These are phyloP conservation scores for Oreochromis mossambicus DNA, from an alignment of 2,797 vertebrate genomes.

Conservation along the genomic window DNA sequence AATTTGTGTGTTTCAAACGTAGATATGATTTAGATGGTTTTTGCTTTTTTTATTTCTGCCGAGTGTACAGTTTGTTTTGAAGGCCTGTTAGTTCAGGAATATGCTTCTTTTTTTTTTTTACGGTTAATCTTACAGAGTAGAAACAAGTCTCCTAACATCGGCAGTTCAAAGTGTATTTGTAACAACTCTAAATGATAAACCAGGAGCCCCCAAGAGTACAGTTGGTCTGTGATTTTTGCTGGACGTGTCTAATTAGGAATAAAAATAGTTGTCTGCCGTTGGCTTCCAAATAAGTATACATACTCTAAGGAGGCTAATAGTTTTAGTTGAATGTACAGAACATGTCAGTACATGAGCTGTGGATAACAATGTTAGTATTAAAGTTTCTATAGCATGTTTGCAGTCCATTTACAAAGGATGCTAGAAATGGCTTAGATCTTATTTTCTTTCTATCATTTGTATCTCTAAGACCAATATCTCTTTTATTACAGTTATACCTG, in stretches of 20 bases:
- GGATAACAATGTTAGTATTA: neutral
- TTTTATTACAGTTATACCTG: constrained; percentile 49
- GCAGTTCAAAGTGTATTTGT: neutral
- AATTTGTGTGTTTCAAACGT: neutral
- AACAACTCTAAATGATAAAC: neutral
- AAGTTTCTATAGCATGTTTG: neutral
- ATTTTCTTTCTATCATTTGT: neutral
- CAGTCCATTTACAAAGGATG: neutral
- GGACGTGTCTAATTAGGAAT: neutral
- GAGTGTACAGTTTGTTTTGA: neutral
- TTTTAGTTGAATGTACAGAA: neutral
- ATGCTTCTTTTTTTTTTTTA: neutral
- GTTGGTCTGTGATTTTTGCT: neutral
- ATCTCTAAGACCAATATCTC: constrained; percentile 12
- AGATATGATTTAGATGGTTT: neutral
- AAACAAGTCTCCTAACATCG: neutral
- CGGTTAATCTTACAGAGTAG: neutral
- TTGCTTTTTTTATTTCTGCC: neutral
- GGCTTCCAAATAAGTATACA: neutral
- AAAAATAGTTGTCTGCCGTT: neutral
- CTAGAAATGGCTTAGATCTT: neutral
- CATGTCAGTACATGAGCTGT: neutral
- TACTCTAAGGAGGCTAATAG: neutral
- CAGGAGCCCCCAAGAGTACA: neutral
- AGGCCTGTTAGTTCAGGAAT: neutral